Conservation (phyloP, 1,140 invertebrate genomes). For the Berghia stephanieae region DNA sequence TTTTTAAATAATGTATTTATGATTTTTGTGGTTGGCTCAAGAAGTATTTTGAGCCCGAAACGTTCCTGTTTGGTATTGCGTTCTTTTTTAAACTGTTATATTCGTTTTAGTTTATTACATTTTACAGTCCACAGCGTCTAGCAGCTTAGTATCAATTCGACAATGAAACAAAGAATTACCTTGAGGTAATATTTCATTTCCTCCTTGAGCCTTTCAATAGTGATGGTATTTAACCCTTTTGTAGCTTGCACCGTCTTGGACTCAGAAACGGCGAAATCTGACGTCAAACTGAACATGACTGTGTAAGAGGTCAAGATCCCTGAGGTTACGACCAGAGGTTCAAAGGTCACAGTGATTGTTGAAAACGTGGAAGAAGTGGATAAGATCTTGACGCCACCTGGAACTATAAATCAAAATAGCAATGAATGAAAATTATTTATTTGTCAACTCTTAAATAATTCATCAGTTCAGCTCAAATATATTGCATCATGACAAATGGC, state of each 20-base stretch:
- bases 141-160: too few species aligned
- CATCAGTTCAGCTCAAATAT: too few species aligned
- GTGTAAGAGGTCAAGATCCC: slow-evolving; percentile 47
- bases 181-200: slow-evolving; percentile 48
- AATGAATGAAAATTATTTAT: background rate
- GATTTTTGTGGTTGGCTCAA: background rate
- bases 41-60: too few species aligned
- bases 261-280: slow-evolving; percentile 33
- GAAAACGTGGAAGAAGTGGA: slow-evolving; percentile 31
- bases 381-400: slow-evolving; percentile 42
- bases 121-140: too few species aligned
- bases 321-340: slow-evolving; percentile 43
- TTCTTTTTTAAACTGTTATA: too few species aligned
- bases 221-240: background rate
- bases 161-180: slow-evolving; percentile 38
- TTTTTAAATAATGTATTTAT: too few species aligned
- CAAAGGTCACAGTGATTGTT: slow-evolving; percentile 45
- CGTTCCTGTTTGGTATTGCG: too few species aligned
- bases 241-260: slow-evolving; percentile 29
- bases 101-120: too few species aligned
- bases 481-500: too few species aligned
- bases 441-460: background rate
- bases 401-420: slow-evolving; percentile 47
- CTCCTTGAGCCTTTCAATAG: slow-evolving; percentile 37
- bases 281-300: slow-evolving; percentile 38